Percentiles rank a stretch among this genome's conserved stretches.
phyloP scores from a whole-genome alignment of 1,140 invertebrate genomes.

The Riptortus pedestris region DNA sequence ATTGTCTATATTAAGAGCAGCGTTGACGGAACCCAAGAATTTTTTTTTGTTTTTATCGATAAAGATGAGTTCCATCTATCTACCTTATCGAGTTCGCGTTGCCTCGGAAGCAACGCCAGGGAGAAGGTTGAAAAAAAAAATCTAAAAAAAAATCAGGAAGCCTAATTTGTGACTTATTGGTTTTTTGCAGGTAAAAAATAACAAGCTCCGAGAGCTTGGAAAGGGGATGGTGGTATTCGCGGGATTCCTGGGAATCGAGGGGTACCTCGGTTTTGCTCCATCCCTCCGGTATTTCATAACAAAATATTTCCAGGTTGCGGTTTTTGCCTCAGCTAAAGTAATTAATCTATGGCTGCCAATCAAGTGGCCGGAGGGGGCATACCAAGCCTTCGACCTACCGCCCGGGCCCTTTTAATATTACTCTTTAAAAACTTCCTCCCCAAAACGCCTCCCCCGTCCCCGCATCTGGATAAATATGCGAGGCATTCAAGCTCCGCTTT shows the following conservation, averaged over 20 bases:
- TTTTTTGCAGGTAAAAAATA: conserved; percentile 11
- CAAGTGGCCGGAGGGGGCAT: neutral
- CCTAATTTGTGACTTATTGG: conserved; percentile 2
- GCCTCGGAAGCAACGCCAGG: too few species aligned
- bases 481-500: conserved; percentile 15
- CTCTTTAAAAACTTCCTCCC: neutral
- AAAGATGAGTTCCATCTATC: too few species aligned
- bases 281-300: conserved; percentile 17
- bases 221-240: neutral
- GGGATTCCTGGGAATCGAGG: neutral
- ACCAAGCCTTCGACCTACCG: neutral
- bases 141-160: conserved; percentile 8
- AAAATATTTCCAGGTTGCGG: conserved; percentile 20
- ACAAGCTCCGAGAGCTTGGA: neutral
- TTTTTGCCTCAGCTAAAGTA: conserved; percentile 17
- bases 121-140: neutral
- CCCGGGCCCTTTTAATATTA: conserved; percentile 8
- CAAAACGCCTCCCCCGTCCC: neutral
- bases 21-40: too few species aligned
- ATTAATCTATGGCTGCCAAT: conserved; percentile 19
- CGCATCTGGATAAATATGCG: conserved; percentile 12
- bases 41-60: too few species aligned
- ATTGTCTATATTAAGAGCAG: too few species aligned
- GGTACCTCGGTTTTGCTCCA: conserved; percentile 2
- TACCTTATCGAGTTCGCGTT: too few species aligned